A percentile compares a stretch with the other conserved stretches of the same genome.
Conservation (phyloP, 2,113 vertebrate genomes). For the Pterocles orientalis region DNA sequence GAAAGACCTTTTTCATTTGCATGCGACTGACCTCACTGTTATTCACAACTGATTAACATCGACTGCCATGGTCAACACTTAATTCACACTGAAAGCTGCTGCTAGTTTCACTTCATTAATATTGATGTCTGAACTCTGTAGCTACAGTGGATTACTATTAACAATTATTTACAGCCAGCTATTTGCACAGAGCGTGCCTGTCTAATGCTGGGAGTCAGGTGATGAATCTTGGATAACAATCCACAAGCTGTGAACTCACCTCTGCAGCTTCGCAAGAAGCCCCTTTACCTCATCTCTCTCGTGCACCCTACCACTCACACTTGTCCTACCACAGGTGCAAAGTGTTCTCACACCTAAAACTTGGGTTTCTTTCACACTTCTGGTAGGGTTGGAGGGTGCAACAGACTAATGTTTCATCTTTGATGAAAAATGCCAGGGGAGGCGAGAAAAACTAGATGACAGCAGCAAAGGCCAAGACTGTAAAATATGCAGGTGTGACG, state of each 20-base stretch:
- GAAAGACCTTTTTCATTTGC: slow-evolving; percentile 11
- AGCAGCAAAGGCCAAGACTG: background rate
- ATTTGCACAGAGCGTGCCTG: background rate
- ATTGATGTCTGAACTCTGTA: background rate
- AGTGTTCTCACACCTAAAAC: background rate
- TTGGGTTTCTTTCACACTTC: background rate
- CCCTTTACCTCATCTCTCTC: background rate
- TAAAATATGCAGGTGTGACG: background rate
- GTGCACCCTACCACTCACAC: background rate
- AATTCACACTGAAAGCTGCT: slow-evolving; percentile 13
- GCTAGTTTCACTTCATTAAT: slow-evolving; percentile 48
- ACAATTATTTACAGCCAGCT: background rate
- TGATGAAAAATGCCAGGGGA: background rate
- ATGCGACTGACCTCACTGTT: background rate
- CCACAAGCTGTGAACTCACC: background rate
- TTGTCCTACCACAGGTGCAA: background rate
- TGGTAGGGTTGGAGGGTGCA: background rate
- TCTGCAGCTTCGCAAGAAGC: background rate
- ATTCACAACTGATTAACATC: slow-evolving; percentile 34
- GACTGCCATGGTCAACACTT: background rate
- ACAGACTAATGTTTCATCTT: background rate
- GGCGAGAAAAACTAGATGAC: background rate
- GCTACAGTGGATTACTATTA: slow-evolving; percentile 7
- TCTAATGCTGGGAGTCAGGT: background rate
- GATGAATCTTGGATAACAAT: background rate